Conservation (phyloP, 2,797 vertebrate genomes). For the Trachurus trachurus region DNA sequence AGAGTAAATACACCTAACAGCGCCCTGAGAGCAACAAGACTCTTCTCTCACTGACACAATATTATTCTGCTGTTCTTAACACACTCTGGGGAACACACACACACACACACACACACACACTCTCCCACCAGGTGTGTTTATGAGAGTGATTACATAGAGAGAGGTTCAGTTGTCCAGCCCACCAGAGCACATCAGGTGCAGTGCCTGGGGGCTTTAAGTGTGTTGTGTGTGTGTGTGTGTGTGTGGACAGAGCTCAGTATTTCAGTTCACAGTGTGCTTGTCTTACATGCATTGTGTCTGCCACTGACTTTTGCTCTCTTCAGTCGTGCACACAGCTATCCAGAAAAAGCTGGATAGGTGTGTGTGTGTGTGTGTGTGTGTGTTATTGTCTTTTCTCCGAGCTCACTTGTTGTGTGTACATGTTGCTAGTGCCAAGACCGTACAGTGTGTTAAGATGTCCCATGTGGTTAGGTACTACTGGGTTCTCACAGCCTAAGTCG, state of each 20-base stretch:
- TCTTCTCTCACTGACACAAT: constrained; percentile 79
- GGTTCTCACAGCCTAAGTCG: constrained; percentile 39
- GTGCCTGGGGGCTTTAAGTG: constrained; percentile 25
- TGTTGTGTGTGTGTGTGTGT: neutral
- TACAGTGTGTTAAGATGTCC: constrained; percentile 43
- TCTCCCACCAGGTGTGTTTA: constrained; percentile 73
- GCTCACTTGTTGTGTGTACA: constrained; percentile 41
- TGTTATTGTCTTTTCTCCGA: constrained; percentile 43
- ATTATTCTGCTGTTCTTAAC: constrained; percentile 81
- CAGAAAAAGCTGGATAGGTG: constrained; percentile 26
- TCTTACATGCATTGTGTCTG: constrained; percentile 3
- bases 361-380: neutral
- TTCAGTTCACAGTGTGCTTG: constrained; percentile 27
- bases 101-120: constrained; percentile 19
- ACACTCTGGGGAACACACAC: constrained; percentile 66
- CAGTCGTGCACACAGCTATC: constrained; percentile 4
- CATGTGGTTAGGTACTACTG: constrained; percentile 23
- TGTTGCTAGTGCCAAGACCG: constrained; percentile 53
- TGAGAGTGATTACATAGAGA: constrained; percentile 61
- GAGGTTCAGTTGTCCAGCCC: constrained; percentile 65
- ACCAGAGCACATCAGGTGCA: constrained; percentile 58
- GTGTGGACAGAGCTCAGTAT: constrained; percentile 15
- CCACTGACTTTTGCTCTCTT: constrained; percentile 47
- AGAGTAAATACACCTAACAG: constrained; percentile 79
- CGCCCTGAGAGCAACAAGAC: constrained; percentile 68